A percentile compares a stretch with the other conserved stretches of the same genome.
These are phyloP conservation scores for Gadopsis bispinosus DNA, from an alignment of 2,797 vertebrate species.

Conservation along the genomic window DNA sequence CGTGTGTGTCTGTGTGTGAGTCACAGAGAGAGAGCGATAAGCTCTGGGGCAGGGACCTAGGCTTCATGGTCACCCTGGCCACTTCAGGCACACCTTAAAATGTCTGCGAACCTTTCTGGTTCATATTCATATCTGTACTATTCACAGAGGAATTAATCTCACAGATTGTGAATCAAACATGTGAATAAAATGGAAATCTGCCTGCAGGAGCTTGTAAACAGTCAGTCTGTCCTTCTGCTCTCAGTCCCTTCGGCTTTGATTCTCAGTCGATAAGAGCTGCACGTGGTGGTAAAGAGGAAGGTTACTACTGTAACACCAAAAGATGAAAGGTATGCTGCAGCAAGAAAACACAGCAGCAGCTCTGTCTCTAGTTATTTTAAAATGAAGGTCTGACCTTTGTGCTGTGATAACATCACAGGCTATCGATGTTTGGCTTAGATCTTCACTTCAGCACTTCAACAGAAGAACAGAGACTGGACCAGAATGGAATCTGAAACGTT, in stretches of 20 bases:
- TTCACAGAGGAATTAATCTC: slow-evolving; percentile 8
- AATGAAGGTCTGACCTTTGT: slow-evolving; percentile 15
- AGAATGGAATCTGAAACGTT: slow-evolving; percentile 91
- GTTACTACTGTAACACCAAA: slow-evolving; percentile 12
- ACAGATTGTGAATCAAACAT: slow-evolving; percentile 1
- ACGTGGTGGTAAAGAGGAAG: slow-evolving; percentile 17
- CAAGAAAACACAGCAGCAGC: not conserved
- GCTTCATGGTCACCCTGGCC: too few species aligned
- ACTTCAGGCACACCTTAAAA: too few species aligned
- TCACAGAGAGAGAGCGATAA: too few species aligned
- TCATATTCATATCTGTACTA: not conserved
- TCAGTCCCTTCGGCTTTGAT: not conserved
- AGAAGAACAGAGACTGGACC: slow-evolving; percentile 79
- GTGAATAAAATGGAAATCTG: not conserved
- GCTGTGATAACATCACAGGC: slow-evolving; percentile 6
- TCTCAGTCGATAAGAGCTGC: slow-evolving; percentile 20
- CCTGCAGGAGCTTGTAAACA: not conserved
- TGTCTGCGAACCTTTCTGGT: too few species aligned
- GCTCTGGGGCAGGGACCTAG: too few species aligned
- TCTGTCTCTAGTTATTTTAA: not conserved
- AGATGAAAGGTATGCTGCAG: slow-evolving; percentile 1
- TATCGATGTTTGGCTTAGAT: slow-evolving; percentile 21
- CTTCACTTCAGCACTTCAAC: not conserved
- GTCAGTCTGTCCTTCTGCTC: not conserved
- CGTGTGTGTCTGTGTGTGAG: too few species aligned